Evolutionary conservation across 2,888 invertebrate genomes (phyloP).

Genomic region (Oithona nana): DNA sequence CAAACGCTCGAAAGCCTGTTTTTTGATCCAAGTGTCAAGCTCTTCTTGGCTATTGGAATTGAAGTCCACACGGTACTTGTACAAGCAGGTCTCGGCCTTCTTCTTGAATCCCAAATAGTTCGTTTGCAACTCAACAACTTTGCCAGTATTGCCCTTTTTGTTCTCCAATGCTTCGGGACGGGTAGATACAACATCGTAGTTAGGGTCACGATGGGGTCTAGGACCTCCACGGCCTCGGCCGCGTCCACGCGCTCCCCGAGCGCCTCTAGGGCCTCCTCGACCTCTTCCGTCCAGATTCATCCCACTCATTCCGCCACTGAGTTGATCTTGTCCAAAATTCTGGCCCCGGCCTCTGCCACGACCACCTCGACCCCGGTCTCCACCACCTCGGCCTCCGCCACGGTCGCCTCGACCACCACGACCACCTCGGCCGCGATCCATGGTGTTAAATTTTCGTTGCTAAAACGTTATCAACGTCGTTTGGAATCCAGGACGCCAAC

Average conservation of each 20-base stretch:
- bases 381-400: not conserved
- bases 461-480: too few relatives aligned
- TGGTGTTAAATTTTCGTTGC: too few relatives aligned
- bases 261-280: not conserved
- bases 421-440: not conserved
- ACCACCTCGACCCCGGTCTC: not conserved
- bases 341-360: not conserved
- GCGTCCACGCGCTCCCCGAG: not conserved
- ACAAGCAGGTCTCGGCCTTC: not conserved
- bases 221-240: not conserved
- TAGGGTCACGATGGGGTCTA: too few relatives aligned
- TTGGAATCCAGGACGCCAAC: too few relatives aligned
- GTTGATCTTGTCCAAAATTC: not conserved
- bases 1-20: not conserved
- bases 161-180: not conserved
- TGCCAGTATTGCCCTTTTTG: not conserved
- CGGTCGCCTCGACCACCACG: not conserved
- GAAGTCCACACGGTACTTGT: not conserved
- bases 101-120: not conserved
- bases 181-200: not conserved
- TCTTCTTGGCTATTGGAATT: not conserved
- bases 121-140: not conserved
- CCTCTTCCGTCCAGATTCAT: not conserved
- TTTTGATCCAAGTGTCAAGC: not conserved
- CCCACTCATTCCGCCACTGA: not conserved